A percentile compares a stretch with the other conserved stretches of the same genome.
Conservation (phyloP, 30 jellyfish, hydroid and myxozoan species). For the Calvadosia cruxmelitensis region DNA sequence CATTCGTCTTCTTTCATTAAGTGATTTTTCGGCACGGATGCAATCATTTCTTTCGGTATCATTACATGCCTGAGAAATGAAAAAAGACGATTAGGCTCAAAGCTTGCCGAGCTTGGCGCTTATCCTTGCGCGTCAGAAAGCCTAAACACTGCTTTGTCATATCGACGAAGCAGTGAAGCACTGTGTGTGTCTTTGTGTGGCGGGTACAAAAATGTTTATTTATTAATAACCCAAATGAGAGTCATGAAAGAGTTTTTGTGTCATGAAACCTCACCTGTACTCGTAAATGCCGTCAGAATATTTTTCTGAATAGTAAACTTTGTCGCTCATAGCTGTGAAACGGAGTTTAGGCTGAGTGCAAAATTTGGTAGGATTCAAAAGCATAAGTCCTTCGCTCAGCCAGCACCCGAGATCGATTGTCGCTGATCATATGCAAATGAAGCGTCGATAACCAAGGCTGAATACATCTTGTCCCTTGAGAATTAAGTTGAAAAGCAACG, state of each 20-base stretch:
- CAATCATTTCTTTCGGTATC: conserved; percentile 29
- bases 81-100: neutral
- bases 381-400: too few relatives aligned
- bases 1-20: conserved; percentile 54
- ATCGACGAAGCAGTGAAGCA: neutral
- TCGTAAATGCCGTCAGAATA: conserved; percentile 41
- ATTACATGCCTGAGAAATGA: conserved; percentile 44
- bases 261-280: conserved; percentile 54
- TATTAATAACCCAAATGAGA: too few relatives aligned
- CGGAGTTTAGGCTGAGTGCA: too few relatives aligned
- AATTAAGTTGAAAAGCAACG: too few relatives aligned
- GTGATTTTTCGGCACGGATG: conserved; percentile 35
- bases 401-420: too few relatives aligned
- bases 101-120: too few relatives aligned
- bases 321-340: conserved; percentile 9
- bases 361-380: too few relatives aligned
- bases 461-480: too few relatives aligned
- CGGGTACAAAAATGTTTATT: too few relatives aligned
- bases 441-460: too few relatives aligned
- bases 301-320: conserved; percentile 53
- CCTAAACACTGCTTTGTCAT: neutral
- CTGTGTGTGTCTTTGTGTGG: neutral
- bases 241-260: too few relatives aligned
- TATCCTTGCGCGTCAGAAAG: neutral
- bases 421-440: too few relatives aligned